These are phyloP conservation scores for Chrysotoxum bicinctum DNA, from an alignment of 2,888 invertebrate genomes.

Conservation along the genomic window DNA sequence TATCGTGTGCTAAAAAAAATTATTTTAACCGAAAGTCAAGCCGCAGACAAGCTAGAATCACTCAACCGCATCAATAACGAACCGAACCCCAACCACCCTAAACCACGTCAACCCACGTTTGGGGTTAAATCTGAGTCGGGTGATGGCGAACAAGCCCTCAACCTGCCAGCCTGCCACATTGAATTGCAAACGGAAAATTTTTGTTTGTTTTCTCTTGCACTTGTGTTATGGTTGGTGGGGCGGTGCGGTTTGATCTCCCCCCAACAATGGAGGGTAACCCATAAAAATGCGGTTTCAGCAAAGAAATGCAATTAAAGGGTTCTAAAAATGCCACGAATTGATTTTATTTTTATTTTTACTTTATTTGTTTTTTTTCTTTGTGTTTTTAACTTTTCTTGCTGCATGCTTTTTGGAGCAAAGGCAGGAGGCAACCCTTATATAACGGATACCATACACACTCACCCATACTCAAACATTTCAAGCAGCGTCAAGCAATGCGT, in stretches of 20 bases:
- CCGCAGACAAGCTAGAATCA: constrained; percentile 64
- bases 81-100: not conserved
- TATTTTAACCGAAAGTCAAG: constrained; percentile 53
- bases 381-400: not conserved
- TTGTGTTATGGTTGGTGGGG: constrained; percentile 10
- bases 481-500: constrained; percentile 15
- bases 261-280: constrained; percentile 48
- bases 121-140: constrained; percentile 22
- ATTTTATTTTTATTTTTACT: constrained; percentile 46
- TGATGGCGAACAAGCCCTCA: not conserved
- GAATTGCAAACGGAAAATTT: constrained; percentile 28
- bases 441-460: not conserved
- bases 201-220: constrained; percentile 49
- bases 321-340: constrained; percentile 69
- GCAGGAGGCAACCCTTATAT: not conserved
- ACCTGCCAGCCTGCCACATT: not conserved
- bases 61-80: constrained; percentile 51
- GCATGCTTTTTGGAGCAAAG: constrained; percentile 19
- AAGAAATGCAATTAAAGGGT: constrained; percentile 71
- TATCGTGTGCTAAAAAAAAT: constrained; percentile 41
- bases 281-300: constrained; percentile 70
- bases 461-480: not conserved
- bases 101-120: constrained; percentile 16
- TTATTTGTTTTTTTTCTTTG: not conserved
- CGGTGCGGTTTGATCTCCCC: not conserved